Base-by-base conservation (phyloP, 2,113 vertebrate genomes). In the Pachyramphus minor region DNA sequence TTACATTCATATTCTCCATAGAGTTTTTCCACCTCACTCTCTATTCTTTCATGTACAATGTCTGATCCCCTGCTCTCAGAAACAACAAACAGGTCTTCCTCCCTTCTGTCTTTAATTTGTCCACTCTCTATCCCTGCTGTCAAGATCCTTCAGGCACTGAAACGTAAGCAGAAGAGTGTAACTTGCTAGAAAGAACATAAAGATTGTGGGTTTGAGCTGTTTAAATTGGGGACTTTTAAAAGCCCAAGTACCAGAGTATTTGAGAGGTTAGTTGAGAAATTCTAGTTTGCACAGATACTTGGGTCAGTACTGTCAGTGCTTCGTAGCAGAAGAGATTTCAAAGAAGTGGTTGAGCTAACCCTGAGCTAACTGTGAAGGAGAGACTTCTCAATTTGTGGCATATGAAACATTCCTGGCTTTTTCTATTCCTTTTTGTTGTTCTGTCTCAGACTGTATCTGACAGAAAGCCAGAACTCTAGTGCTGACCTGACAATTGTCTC, bases 21-120 rank as follows among this genome's bases (percentile, higher is more conserved):
- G 47, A n/a, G 44, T 37, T 81, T 67, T 81, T 11, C 41, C 28
- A 62, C 50, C 49, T 91, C 67, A 41, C 17, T 86, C 56, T 60
- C 68, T 39, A 3, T 56, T 28, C 21, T 22, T 60, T 53, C 22
- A 14, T 0, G 0, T 25, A 2, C 60, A 31, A 6, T 31, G 11
- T 31, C 15, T 45, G 16, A 13, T 55, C 80, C 37, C 39, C 30
- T 64, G 50, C 37, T 42, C 23, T 45, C 45, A 60, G 60, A 87
- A 89, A 67, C 11, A 73, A 45, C 33, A 82, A 71, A 41, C 12
- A 69, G 37, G 49, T 31, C 41, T 52, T 47, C 17, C 31, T 64
- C 21, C 17, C 22, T 42, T 33, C 35, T 20, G 71, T 45, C 63
- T 66, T 82, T 44, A 31, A 52, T 60, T 80, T 77, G 22, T 28